A percentile compares a stretch with the other conserved stretches of the same genome.
phyloP scores from a whole-genome alignment of 2,797 vertebrate species.

The Amblyraja radiata region DNA sequence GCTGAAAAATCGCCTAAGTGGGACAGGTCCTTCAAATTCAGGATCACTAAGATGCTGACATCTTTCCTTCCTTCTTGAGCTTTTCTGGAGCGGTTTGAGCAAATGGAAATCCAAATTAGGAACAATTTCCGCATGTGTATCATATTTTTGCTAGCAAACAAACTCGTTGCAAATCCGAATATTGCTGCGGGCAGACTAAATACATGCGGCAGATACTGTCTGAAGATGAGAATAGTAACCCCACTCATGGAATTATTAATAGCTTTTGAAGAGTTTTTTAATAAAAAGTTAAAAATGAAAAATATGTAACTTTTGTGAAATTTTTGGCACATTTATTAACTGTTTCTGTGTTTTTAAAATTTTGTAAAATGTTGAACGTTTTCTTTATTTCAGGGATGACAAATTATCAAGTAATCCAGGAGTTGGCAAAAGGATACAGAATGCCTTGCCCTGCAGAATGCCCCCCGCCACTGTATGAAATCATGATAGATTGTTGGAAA shows the following conservation, averaged over 20 bases:
- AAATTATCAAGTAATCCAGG: constrained; percentile 71
- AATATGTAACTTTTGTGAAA: not conserved
- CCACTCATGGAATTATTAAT: not conserved
- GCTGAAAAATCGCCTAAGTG: no score
- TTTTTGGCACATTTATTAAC: not conserved
- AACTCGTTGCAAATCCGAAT: not conserved
- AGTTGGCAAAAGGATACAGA: constrained; percentile 67
- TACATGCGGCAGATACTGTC: not conserved
- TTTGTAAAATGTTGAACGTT: not conserved
- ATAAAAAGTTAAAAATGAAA: not conserved
- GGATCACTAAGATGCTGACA: no score
- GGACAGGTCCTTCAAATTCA: not conserved
- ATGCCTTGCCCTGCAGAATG: constrained; percentile 66
- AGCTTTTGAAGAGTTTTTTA: not conserved
- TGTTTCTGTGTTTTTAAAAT: not conserved
- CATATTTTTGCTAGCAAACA: not conserved
- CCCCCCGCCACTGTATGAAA: constrained; percentile 60
- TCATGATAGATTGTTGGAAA: constrained; percentile 83
- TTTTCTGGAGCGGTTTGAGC: not conserved
- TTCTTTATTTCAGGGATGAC: constrained; percentile 58
- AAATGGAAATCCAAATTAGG: not conserved
- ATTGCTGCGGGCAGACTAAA: not conserved
- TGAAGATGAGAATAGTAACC: not conserved
- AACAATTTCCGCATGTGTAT: not conserved
- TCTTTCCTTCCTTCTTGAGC: not conserved